Conservation (phyloP, 2,888 invertebrate species). For the Leptinotarsa juncta region DNA sequence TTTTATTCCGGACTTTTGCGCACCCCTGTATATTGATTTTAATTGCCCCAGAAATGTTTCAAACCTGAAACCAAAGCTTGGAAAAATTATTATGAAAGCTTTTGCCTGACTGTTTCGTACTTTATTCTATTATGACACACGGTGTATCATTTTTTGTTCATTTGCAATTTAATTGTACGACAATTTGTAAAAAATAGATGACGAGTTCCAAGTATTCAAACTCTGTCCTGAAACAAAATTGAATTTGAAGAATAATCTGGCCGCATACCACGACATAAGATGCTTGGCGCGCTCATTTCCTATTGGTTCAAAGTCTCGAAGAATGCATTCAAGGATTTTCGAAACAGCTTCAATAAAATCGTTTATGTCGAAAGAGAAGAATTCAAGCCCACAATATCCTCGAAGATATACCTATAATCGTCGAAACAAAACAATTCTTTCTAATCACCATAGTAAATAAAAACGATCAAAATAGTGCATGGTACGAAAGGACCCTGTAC, state of each 20-base stretch:
- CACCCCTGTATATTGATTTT: too few species aligned
- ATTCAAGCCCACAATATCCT: background rate
- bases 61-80: too few species aligned
- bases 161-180: too few species aligned
- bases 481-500: constrained; percentile 39
- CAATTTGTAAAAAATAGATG: too few species aligned
- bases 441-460: constrained; percentile 11
- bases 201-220: background rate
- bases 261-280: constrained; percentile 11
- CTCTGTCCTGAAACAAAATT: background rate
- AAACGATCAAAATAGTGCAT: constrained; percentile 21
- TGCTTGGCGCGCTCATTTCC: constrained; percentile 51
- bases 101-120: too few species aligned
- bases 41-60: too few species aligned
- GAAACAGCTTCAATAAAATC: constrained; percentile 7
- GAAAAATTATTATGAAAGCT: too few species aligned
- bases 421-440: background rate
- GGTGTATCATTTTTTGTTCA: too few species aligned
- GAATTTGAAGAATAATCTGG: background rate
- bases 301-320: constrained; percentile 50
- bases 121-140: too few species aligned
- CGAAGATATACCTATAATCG: background rate
- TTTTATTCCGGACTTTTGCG: too few species aligned
- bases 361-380: background rate
- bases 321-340: constrained; percentile 23